Evolutionary conservation across 1,140 invertebrate genomes (phyloP), one percentile per base, ranked within the genome.

Genomic region (Drosophila hydei): DNA sequence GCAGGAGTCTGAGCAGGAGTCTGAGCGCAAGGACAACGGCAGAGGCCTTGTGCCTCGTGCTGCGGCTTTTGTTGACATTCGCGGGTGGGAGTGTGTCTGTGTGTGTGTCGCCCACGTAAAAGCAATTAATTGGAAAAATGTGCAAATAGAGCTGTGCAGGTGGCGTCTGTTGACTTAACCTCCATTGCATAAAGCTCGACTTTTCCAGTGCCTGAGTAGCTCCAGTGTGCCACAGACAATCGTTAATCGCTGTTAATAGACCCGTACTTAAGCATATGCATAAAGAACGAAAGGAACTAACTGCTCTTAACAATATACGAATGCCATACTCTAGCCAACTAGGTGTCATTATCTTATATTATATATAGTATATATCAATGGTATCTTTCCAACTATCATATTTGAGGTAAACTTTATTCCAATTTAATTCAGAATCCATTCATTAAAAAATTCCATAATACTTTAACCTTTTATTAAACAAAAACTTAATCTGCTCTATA

Each of bases 91-190:
- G 38, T 72, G 54, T 75, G 30, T n/a, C n/a, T 1, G 30, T 33
- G 30, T 27, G 48, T 68, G 38, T 75, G 54, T 75, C 48, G 65
- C 63, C 71, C 83, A 87, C 78, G 78, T 88, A 81, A 68, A 78
- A 68, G 77, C 78, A 85, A 87, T 87, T 87, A 87, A 87, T 87
- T 87, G 83, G 83, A 83, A 87, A 85, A 83, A 88, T 81, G 83
- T 69, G 78, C 78, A 88, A 85, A 85, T 80, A 85, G 83, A 88
- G 75, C 64, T 48, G 48, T 64, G 69, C 81, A 87, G 77, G 67
- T 87, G 80, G 65, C 74, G 23, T 72, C 56, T 75, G 74, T 87
- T 69, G 78, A 77, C 77, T 81, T 87, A 87, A 87, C 81, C 81
- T 87, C 70, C 70, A 87, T 84, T 75, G 55, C 45, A 48, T 16